Evolutionary conservation across 2,113 vertebrate species (phyloP), one percentile per base, ranked within the genome.

Genomic region (Limnothrissa miodon): DNA sequence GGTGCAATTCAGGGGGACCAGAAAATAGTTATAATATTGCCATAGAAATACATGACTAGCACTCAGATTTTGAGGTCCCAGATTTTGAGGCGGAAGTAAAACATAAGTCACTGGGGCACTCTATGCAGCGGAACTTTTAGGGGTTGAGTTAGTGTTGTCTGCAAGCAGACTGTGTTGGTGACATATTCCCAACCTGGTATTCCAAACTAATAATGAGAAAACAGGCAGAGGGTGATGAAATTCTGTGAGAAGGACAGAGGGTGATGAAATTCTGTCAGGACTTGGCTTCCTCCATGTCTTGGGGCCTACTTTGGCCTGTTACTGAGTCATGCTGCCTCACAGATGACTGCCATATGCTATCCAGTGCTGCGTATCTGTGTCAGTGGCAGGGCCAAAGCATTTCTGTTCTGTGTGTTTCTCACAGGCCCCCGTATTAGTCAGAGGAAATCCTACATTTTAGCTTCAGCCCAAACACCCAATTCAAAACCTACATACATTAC

Each of bases 251-350:
- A 46, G 17, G 44, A 15, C 10, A 4, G 62, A 46, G 74, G 33
- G 42, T 36, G 70, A 74, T 59, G 80, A 78, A 51, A 19, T 70
- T 7, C 51, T 39, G 9, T 82, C 44, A 78, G 36, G 80, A 84
- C 81, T 83, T 82, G 78, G n/a, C 39, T 51, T 46, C 80, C 80
- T 82, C 66, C 83, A 78, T 70, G 45, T 53, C 44, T 48, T 17
- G 59, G 46, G 21, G 80, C 45, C 82, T 83, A 59, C 78, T 86
- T 53, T 85, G 78, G 78, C 82, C 56, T 62, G 80, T 85, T 81
- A 82, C 42, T 44, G 36, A 3, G 51, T 88, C 79, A 79, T 39
- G 29, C 39, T 83, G 56, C 82, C 39, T 81, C 70, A 39, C 70
- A 48, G 39, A 80, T 51, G 81, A 82, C 78, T 80, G 4, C 51